A percentile compares a stretch with the other conserved stretches of the same genome.
Evolutionary conservation across 2,888 invertebrate species (phyloP).

Genomic region (Priocnemis perturbator): DNA sequence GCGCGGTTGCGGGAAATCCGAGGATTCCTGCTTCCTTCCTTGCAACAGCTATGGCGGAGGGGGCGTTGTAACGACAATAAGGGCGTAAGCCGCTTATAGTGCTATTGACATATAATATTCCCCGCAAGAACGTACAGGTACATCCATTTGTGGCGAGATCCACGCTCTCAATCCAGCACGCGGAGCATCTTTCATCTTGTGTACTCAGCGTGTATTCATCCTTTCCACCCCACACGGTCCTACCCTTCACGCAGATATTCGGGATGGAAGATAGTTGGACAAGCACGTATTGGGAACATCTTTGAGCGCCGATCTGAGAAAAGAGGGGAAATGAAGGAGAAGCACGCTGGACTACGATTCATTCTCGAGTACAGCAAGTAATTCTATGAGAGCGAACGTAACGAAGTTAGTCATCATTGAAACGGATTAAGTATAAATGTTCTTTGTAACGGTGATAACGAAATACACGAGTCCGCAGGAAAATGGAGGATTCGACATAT

Average conservation of each 20-base stretch:
- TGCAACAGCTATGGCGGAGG: slow-evolving; percentile 13
- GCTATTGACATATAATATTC: slow-evolving; percentile 68
- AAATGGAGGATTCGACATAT: slow-evolving; percentile 2
- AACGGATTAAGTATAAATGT: too few relatives aligned
- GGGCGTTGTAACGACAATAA: slow-evolving; percentile 42
- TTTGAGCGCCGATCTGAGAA: too few relatives aligned
- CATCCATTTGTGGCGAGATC: slow-evolving; percentile 51
- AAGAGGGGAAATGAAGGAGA: too few relatives aligned
- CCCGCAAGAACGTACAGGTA: slow-evolving; percentile 52
- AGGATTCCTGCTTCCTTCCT: slow-evolving; percentile 36
- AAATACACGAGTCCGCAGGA: too few relatives aligned
- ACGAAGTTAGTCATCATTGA: too few relatives aligned
- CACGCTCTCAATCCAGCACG: slow-evolving; percentile 25
- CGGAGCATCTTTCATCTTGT: slow-evolving; percentile 36
- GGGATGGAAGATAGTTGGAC: too few relatives aligned
- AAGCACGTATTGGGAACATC: too few relatives aligned
- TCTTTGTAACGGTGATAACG: too few relatives aligned
- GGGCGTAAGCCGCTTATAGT: slow-evolving; percentile 62
- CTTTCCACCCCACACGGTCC: background rate
- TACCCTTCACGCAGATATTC: too few relatives aligned
- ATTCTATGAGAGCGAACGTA: too few relatives aligned
- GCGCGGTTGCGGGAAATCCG: slow-evolving; percentile 36
- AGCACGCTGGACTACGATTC: too few relatives aligned
- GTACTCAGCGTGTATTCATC: slow-evolving; percentile 25
- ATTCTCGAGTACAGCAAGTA: too few relatives aligned